Conservation (phyloP, 2,113 vertebrate species). For the Actenoides hombroni region DNA sequence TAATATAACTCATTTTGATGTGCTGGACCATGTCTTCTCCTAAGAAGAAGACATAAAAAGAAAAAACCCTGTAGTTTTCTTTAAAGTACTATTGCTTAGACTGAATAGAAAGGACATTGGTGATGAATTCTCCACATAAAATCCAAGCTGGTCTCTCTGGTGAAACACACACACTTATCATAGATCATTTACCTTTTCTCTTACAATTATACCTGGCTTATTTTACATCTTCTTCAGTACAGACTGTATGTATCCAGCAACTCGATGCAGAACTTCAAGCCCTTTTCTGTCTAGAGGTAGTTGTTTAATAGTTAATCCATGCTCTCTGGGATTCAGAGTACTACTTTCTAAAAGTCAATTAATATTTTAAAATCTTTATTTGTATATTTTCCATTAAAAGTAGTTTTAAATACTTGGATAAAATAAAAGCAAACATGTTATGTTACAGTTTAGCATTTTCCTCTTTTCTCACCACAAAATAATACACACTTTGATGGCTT, state of each 20-base stretch:
- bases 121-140: background rate
- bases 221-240: background rate
- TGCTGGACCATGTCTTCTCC: background rate
- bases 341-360: background rate
- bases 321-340: background rate
- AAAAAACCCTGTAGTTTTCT: fast-evolving
- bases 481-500: background rate
- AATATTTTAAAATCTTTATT: fast-evolving
- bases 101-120: background rate
- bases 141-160: background rate
- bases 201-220: background rate
- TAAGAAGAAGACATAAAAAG: background rate
- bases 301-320: background rate
- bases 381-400: background rate
- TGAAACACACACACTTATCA: background rate
- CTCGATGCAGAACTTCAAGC: background rate
- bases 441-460: background rate
- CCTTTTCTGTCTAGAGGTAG: background rate
- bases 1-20: background rate
- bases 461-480: fast-evolving
- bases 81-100: background rate
- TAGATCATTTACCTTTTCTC: background rate
- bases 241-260: background rate
- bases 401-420: background rate
- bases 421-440: background rate